Base-by-base conservation (phyloP, 2,797 vertebrate genomes). In the Lateolabrax maculatus region DNA sequence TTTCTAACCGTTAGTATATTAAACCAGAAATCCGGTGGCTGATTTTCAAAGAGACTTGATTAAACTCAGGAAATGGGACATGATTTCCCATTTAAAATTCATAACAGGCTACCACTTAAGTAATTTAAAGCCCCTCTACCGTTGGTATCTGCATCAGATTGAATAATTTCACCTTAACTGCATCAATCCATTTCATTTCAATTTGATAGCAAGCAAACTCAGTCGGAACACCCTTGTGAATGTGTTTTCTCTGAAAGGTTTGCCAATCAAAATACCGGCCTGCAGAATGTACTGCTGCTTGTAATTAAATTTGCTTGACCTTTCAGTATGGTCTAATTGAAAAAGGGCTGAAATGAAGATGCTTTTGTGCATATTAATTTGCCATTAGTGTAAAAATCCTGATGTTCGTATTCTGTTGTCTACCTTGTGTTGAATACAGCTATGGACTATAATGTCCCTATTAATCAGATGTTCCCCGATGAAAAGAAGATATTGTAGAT, bases 41-140 rank as follows among this genome's bases (percentile, higher is more conserved):
- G 80, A 86, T 90, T 92, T 87, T 88, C 85, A 86, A 89, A 93
- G 84, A 84, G 79, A 87, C 85, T 91, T 93, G 90, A 94, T 94
- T 94, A 93, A 92, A 90, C 84, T 37, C 71, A 87, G 79, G 83
- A 89, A 93, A 85, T 79, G 66, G 81, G 78, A 88, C 87, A 88
- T 89, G 88, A 92, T 92, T 90, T 93, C 69, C 57, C 66, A 83
- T 90, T 93, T 92, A 89, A 89, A 90, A 92, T 91, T 88, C 77
- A 89, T 75, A 91, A 81, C 84, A 66, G 82, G 72, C 71, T 75
- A 83, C 89, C 81, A 87, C 83, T 93, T 90, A 85, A 89, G 83
- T 89, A 68, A 91, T 92, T 93, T 79, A 81, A 91, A 90, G 89
- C 80, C 79, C 82, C 73, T 89, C 75, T 62, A 78, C 77, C 44